Percentiles rank a stretch among this genome's conserved stretches.
These are phyloP conservation scores for Bothrops jararaca DNA, from an alignment of 2,113 vertebrate species.

Conservation along the genomic window DNA sequence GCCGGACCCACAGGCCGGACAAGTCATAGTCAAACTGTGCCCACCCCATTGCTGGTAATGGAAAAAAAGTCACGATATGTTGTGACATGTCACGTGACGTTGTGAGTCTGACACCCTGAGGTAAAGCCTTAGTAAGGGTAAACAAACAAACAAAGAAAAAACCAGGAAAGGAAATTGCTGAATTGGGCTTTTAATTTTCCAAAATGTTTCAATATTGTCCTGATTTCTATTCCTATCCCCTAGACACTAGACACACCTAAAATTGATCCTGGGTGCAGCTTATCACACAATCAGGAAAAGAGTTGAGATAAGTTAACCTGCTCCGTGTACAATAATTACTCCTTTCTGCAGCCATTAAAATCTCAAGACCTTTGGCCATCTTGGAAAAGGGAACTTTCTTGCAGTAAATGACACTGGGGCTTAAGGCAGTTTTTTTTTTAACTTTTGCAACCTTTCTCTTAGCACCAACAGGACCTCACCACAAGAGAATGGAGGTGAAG, in stretches of 20 bases:
- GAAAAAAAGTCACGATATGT: too few relatives aligned
- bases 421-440: not conserved
- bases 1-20: too few relatives aligned
- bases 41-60: too few relatives aligned
- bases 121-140: not conserved
- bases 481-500: constrained; percentile 74
- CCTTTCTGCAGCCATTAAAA: not conserved
- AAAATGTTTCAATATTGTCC: not conserved
- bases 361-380: not conserved
- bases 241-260: not conserved
- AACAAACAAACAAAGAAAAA: not conserved
- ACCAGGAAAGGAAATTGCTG: not conserved
- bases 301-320: not conserved
- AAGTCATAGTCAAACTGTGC: too few relatives aligned
- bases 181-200: not conserved
- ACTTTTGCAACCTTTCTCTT: not conserved
- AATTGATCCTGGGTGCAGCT: not conserved
- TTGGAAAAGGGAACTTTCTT: not conserved
- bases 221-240: not conserved
- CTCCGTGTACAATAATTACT: not conserved
- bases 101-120: not conserved
- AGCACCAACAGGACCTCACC: constrained; percentile 59
- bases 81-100: too few relatives aligned
- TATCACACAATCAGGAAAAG: not conserved
- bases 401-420: not conserved